phyloP scores from a whole-genome alignment of 2,888 invertebrate species.

The Xestia c-nigrum region DNA sequence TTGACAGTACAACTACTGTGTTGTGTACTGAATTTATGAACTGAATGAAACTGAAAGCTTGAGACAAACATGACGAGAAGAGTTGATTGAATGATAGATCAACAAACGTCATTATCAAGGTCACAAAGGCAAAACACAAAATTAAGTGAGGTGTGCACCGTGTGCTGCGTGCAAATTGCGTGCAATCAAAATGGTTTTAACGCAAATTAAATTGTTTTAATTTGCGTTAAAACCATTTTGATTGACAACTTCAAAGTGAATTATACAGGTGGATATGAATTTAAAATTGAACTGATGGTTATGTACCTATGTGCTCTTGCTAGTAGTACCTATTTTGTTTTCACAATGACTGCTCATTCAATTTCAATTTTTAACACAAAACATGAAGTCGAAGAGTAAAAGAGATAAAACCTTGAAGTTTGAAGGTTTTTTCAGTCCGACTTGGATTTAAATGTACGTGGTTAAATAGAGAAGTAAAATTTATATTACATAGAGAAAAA shows the following conservation, averaged over 20 bases:
- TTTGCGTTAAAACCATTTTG: neutral
- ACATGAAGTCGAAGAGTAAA: neutral
- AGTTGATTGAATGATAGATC: constrained; percentile 31
- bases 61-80: neutral
- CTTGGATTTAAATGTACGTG: neutral
- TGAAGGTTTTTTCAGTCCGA: neutral
- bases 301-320: neutral
- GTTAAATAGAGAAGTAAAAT: neutral
- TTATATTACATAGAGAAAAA: too few species aligned
- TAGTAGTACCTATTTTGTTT: neutral
- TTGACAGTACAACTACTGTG: constrained; percentile 26
- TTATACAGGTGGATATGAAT: neutral
- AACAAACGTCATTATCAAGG: constrained; percentile 44
- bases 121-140: constrained; percentile 9
- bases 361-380: neutral
- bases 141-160: constrained; percentile 37
- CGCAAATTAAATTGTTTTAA: too few species aligned
- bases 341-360: neutral
- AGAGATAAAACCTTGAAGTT: neutral
- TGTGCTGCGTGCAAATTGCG: constrained; percentile 38
- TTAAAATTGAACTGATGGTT: neutral
- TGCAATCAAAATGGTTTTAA: too few species aligned
- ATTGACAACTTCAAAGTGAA: neutral
- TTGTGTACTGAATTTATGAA: constrained; percentile 8
- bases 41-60: neutral